phyloP scores from a whole-genome alignment of 2,797 vertebrate species.

The Coccyzus lansbergi region DNA sequence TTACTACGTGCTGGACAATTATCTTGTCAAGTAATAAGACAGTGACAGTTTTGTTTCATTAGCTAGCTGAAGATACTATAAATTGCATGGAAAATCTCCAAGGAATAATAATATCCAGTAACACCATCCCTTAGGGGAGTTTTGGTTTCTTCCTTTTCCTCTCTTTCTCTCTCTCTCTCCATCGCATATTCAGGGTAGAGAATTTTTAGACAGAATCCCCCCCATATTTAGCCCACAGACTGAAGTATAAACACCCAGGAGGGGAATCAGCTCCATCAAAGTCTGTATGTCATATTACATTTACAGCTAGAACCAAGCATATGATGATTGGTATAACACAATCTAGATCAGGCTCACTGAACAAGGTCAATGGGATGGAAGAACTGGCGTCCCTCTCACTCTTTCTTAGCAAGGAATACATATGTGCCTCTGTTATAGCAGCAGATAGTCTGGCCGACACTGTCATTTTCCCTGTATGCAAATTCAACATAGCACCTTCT shows the following conservation, averaged over 20 bases:
- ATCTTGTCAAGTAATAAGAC: constrained; percentile 13
- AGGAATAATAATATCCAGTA: constrained; percentile 22
- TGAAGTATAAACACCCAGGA: neutral
- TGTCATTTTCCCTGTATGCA: neutral
- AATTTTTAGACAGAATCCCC: constrained; percentile 45
- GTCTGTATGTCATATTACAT: constrained; percentile 18
- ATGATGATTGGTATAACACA: neutral
- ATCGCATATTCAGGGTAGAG: neutral
- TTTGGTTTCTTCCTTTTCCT: neutral
- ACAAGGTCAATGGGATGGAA: constrained; percentile 12
- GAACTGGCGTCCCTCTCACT: neutral
- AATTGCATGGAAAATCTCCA: constrained; percentile 26
- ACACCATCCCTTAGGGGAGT: neutral
- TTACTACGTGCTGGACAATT: constrained; percentile 14
- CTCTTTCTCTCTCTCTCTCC: neutral
- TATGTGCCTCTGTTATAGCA: neutral
- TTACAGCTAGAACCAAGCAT: neutral
- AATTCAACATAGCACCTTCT: neutral
- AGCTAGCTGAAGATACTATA: neutral
- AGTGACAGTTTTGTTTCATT: constrained; percentile 11
- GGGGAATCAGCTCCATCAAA: constrained; percentile 1
- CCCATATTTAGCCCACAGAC: constrained; percentile 10
- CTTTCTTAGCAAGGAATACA: neutral
- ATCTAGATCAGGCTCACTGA: neutral
- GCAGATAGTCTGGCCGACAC: neutral